Percentiles rank a stretch among this genome's conserved stretches.
These are phyloP conservation scores for Acipenser oxyrinchus DNA, from an alignment of 2,797 vertebrate genomes.

Conservation along the genomic window DNA sequence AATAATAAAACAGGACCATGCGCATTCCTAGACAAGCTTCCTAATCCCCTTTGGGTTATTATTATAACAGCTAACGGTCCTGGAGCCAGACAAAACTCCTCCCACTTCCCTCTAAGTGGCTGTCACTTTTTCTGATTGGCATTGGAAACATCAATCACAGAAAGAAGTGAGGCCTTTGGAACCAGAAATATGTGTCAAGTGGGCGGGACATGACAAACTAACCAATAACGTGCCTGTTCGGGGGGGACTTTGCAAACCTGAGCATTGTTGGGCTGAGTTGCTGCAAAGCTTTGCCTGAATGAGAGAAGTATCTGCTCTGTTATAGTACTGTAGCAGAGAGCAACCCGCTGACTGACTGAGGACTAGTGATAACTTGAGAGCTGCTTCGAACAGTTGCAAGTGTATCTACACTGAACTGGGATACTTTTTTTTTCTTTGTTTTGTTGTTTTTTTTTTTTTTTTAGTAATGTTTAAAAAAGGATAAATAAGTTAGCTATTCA, in stretches of 20 bases:
- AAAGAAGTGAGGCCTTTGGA: constrained; percentile 27
- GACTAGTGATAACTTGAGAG: constrained; percentile 9
- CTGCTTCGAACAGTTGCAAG: background rate
- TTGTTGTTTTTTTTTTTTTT: constrained; percentile 25
- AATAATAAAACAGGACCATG: constrained; percentile 7
- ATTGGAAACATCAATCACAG: constrained; percentile 19
- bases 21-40: constrained; percentile 18
- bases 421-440: constrained; percentile 4
- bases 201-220: constrained; percentile 33
- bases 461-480: constrained; percentile 13
- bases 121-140: constrained; percentile 38
- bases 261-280: constrained; percentile 61
- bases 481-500: background rate
- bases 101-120: constrained; percentile 10
- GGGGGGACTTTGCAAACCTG: constrained; percentile 56
- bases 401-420: background rate
- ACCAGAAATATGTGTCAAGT: constrained; percentile 30
- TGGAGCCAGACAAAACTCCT: constrained; percentile 35
- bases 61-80: constrained; percentile 18
- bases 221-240: constrained; percentile 55
- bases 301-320: constrained; percentile 56
- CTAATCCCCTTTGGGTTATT: constrained; percentile 31
- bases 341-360: constrained; percentile 22
- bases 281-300: constrained; percentile 45
- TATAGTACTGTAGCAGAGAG: constrained; percentile 49